Evolutionary conservation across 2,113 vertebrate species (phyloP).

Genomic region (Oncorhynchus gorbuscha): DNA sequence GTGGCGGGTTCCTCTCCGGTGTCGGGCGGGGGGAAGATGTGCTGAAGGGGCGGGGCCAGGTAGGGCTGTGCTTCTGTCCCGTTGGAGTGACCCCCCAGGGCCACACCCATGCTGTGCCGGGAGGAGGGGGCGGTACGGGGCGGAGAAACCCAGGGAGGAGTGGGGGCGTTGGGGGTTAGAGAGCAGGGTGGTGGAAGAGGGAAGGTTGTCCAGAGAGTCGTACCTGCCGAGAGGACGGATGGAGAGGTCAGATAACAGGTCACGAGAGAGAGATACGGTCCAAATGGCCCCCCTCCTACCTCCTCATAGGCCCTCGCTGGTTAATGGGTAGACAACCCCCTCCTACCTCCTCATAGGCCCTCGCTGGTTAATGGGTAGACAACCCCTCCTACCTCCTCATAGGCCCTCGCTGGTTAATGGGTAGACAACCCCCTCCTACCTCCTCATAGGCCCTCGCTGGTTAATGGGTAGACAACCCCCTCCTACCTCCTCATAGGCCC

Average conservation of each 20-base stretch:
- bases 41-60: slow-evolving; percentile 12
- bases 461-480: too few species aligned
- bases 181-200: slow-evolving; percentile 50
- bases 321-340: too few species aligned
- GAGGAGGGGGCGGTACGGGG: slow-evolving; percentile 58
- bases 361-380: too few species aligned
- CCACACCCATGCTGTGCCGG: slow-evolving; percentile 55
- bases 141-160: slow-evolving; percentile 62
- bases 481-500: too few species aligned
- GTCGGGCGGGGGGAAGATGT: slow-evolving; percentile 15
- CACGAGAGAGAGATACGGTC: too few species aligned
- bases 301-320: slow-evolving; percentile 68
- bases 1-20: slow-evolving; percentile 41
- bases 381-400: too few species aligned
- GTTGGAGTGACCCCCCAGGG: neutral
- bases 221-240: slow-evolving; percentile 70
- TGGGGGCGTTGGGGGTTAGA: slow-evolving; percentile 64
- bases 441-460: too few species aligned
- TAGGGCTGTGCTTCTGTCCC: slow-evolving; percentile 6
- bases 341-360: too few species aligned
- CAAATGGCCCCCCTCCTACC: neutral
- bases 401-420: too few species aligned
- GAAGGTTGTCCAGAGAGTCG: slow-evolving; percentile 90
- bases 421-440: too few species aligned
- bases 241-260: too few species aligned